These are phyloP conservation scores for Tinamus major DNA, from an alignment of 2,797 vertebrate genomes.

Conservation along the genomic window DNA sequence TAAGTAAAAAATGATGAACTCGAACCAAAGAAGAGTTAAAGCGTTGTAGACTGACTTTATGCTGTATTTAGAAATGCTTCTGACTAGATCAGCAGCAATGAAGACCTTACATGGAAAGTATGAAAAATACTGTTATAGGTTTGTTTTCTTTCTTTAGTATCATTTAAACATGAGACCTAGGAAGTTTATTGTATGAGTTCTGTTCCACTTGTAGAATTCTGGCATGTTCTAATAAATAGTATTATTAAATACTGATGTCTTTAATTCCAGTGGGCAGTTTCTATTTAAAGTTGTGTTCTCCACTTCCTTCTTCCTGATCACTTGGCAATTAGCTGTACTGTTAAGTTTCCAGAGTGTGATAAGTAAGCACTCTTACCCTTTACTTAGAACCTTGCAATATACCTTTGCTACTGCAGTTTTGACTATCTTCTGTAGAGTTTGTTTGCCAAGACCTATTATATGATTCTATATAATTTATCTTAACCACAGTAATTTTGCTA, in stretches of 20 bases:
- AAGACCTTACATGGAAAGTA: background rate
- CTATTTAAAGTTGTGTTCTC: background rate
- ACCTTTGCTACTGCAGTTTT: background rate
- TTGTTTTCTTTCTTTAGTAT: no score
- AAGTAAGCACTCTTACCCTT: rapidly evolving
- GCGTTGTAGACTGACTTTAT: background rate
- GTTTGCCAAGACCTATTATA: background rate
- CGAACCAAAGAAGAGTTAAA: background rate
- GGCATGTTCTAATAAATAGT: background rate
- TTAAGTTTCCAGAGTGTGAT: background rate
- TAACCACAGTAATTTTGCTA: background rate
- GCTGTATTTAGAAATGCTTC: background rate
- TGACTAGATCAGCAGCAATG: background rate
- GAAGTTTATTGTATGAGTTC: background rate
- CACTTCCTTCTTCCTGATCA: background rate
- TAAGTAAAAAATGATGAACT: background rate
- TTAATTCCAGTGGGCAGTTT: background rate
- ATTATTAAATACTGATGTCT: background rate
- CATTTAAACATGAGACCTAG: background rate
- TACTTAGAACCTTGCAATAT: background rate
- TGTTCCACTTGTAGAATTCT: background rate
- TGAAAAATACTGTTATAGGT: background rate
- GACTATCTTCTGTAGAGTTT: background rate
- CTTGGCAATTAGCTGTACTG: background rate
- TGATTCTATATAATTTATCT: background rate